These are phyloP conservation scores for Cotesia typhae DNA, from an alignment of 1,140 invertebrate genomes.

Conservation along the genomic window DNA sequence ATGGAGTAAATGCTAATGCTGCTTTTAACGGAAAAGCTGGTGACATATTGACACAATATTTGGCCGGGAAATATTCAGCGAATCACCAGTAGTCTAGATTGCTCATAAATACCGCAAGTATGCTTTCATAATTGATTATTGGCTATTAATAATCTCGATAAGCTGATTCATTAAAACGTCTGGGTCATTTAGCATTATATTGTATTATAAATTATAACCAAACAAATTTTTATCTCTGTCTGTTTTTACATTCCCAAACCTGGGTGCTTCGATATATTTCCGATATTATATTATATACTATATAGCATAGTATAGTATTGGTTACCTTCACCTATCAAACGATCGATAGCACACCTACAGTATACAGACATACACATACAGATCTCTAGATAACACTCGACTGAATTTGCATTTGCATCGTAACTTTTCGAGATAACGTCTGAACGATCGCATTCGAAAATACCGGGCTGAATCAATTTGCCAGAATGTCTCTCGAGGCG, in stretches of 20 bases:
- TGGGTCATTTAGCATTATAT: slow-evolving; percentile 39
- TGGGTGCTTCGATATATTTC: not conserved
- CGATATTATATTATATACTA: too few species aligned
- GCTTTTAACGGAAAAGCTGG: not conserved
- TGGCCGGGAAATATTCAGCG: not conserved
- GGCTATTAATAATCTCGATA: slow-evolving; percentile 48
- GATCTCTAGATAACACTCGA: slow-evolving; percentile 31
- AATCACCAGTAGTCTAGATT: not conserved
- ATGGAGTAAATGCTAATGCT: not conserved
- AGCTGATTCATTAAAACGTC: slow-evolving; percentile 42
- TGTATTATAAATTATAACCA: slow-evolving; percentile 30
- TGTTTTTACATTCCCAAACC: slow-evolving; percentile 10
- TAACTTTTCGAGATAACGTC: slow-evolving; percentile 41
- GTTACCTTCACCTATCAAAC: slow-evolving; percentile 13
- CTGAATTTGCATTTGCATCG: slow-evolving; percentile 38
- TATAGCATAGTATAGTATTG: not conserved
- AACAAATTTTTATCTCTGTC: slow-evolving; percentile 25
- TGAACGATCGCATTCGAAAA: slow-evolving; percentile 39
- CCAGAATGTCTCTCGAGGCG: slow-evolving; percentile 21
- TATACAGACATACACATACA: slow-evolving; percentile 16
- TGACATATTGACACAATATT: not conserved
- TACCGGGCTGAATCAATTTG: slow-evolving; percentile 40
- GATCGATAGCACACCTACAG: slow-evolving; percentile 29
- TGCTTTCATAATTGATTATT: slow-evolving; percentile 51
- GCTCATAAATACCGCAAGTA: slow-evolving; percentile 3